Evolutionary conservation across 2,888 invertebrate species (phyloP), one percentile per base, ranked within the genome.

Genomic region (Osedax fenrisi): DNA sequence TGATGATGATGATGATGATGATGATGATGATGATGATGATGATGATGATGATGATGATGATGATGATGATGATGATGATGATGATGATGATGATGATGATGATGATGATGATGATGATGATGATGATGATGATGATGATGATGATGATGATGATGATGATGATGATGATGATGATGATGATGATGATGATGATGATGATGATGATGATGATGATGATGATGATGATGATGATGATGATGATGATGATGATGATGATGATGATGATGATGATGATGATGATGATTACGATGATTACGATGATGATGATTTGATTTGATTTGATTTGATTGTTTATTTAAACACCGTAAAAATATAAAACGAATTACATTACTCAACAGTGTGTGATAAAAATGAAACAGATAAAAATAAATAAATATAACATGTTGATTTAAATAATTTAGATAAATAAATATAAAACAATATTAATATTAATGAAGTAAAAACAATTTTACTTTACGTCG

Each of bases 161-260:
- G 69, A 41, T 71, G 56, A 41, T 74, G 69, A 69, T 74, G 69
- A 24, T 27, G 56, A 69, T 27, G 56, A 41, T 71, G 23, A 2
- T 71, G 56, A 41, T 71, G 41, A 69, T 73, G 66, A 66, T 69
- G 26, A 66, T 66, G 66, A 66, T 69, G 66, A 66, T 69, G 66
- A 66, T 26, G 66, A 66, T 26, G 10, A 66, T 26, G 66, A 41
- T 68, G 68, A 41, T 70, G 68, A 68, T 68, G 68, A 24, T 70
- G 68, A 41, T 27, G 68, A 68, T 74, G 41, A 23, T 69, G 68
- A 41, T 69, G 68, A 68, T 27, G 68, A 27, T 69, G 24, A 68
- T 74, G 68, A 68, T 68, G 41, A 41, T 68, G 3, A 41, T 27
- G 68, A 68, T 27, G 68, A 41, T 70, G 68, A 68, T n/a, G n/a